Base-by-base conservation (phyloP, 2,113 vertebrate genomes). In the Salvator merianae region DNA sequence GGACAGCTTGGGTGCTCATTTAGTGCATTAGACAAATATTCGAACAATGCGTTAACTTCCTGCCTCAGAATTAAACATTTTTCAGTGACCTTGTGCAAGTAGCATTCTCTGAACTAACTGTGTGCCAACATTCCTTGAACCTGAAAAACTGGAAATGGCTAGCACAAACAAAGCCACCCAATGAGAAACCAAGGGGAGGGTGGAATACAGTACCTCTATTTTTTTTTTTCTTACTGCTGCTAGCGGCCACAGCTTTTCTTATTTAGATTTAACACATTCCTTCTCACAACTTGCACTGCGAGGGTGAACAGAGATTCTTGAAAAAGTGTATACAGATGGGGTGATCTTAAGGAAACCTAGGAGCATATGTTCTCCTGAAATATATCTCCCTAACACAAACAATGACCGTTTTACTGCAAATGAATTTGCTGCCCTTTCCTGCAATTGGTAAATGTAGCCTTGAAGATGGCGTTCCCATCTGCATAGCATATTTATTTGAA, bases 131-230 rank as follows among this genome's bases (percentile, higher is more conserved):
- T 47, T 82, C 47, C n/a, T 86, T 69, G 36, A 86, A 88, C 28
- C 30, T 30, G 50, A 90, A 72, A 73, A 59, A 62, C 65, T 84
- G 30, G 14, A 24, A 0, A 26, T n/a, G 14, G n/a, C 78, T 86
- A 87, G 88, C 65, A 55, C 55, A 88, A 89, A 90, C 28, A 77
- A 82, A 90, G n/a, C 18, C 40, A 90, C n/a, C 26, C 79, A 53
- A 36, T 55, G 22, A 28, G 50, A 86, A 50, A 66, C 32, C 5
- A 28, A 38, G 4, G 1, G 40, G 34, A 36, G n/a, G 82, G 5
- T 43, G 40, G 18, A 30, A 50, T 68, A 81, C 38, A 79, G 65
- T 79, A 53, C 40, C 66, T 83, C 24, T 78, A 83, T n/a, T 88
- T 84, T 43, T n/a, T 88, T 84, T 43, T 55, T 13, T 4, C 77